phyloP scores from a whole-genome alignment of 2,888 invertebrate genomes.

The Caenorhabditis zanzibari region DNA sequence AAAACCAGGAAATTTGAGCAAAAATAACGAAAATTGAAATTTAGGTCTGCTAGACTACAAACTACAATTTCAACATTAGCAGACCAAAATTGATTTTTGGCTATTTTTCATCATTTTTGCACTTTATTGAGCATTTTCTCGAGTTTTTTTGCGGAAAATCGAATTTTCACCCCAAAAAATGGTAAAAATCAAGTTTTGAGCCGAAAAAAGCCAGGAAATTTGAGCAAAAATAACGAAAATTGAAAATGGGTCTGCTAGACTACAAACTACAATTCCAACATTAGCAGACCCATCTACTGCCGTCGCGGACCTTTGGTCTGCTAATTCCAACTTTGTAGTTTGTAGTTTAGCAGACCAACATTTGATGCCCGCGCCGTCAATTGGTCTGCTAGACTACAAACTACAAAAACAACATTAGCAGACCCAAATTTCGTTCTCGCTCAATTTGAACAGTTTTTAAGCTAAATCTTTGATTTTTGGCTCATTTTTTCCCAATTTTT shows the following conservation, averaged over 20 bases:
- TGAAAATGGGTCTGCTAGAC: no score
- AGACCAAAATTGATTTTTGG: background rate
- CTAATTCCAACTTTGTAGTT: slow-evolving; percentile 1
- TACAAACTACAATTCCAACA: no score
- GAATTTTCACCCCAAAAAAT: no score
- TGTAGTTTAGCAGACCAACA: background rate
- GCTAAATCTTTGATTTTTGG: background rate
- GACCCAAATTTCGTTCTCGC: no score
- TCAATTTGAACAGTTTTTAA: background rate
- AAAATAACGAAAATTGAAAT: background rate
- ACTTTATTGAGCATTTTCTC: background rate
- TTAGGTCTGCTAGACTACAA: background rate
- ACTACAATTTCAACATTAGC: background rate
- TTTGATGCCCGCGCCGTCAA: no score
- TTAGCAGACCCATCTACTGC: background rate
- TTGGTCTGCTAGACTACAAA: no score
- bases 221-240: background rate
- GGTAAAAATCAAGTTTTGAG: no score
- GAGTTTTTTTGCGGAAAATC: no score
- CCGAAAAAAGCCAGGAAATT: background rate
- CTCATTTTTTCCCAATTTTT: no score
- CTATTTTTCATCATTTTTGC: background rate
- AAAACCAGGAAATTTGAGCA: no score
- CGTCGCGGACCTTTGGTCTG: no score
- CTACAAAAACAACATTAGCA: no score